Percentiles rank a stretch among this genome's conserved stretches.
These are phyloP conservation scores for Zootermopsis nevadensis DNA, from an alignment of 2,888 invertebrate genomes.

Conservation along the genomic window DNA sequence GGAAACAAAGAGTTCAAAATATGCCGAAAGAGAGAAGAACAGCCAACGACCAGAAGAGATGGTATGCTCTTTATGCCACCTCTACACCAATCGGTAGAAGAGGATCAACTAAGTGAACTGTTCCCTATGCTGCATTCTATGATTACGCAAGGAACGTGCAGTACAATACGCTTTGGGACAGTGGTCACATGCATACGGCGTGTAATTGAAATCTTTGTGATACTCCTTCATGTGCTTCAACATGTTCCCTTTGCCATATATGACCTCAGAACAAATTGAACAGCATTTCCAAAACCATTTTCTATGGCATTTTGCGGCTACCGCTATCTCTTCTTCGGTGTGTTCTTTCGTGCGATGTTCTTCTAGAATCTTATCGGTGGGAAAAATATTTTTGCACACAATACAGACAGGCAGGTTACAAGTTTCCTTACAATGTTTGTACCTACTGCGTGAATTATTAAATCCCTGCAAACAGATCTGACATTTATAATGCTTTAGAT, in stretches of 20 bases:
- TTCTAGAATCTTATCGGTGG: not conserved
- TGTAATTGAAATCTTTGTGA: no score
- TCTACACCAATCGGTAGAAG: no score
- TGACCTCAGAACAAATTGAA: not conserved
- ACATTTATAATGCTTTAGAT: not conserved
- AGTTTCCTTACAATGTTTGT: not conserved
- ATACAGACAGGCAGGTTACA: not conserved
- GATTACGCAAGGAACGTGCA: no score
- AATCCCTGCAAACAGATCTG: not conserved
- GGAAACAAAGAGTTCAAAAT: no score
- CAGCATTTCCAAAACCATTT: not conserved
- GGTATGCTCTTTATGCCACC: no score
- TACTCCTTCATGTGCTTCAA: not conserved
- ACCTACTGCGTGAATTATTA: not conserved
- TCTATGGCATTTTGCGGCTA: not conserved
- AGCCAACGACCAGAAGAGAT: no score
- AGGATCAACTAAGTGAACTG: no score
- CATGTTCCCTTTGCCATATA: not conserved
- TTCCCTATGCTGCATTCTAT: no score
- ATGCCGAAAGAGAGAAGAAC: no score
- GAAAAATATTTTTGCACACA: not conserved
- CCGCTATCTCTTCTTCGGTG: not conserved
- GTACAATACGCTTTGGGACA: no score
- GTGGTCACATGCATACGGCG: no score
- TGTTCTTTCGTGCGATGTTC: slow-evolving; percentile 3